Conservation (phyloP, 1,140 invertebrate genomes). For the Cydia amplana region DNA sequence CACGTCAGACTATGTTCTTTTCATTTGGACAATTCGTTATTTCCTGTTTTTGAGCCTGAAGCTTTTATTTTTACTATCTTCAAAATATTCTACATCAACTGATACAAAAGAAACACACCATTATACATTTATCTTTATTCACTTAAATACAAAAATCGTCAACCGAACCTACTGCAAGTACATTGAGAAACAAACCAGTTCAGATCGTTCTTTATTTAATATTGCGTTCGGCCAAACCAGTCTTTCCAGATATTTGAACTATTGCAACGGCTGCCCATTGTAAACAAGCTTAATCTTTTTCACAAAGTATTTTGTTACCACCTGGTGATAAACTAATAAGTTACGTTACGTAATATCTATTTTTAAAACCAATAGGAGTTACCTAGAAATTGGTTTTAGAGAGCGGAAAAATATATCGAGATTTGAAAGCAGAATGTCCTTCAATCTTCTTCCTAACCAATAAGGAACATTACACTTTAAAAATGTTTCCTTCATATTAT, state of each 20-base stretch:
- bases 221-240: conserved; percentile 23
- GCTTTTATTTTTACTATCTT: background rate
- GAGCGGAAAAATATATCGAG: background rate
- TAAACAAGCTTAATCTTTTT: background rate
- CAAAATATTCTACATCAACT: background rate
- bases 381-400: too few relatives aligned
- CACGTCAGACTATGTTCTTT: background rate
- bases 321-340: background rate
- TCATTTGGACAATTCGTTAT: background rate
- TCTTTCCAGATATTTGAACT: conserved; percentile 13
- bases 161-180: background rate
- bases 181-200: conserved; percentile 28
- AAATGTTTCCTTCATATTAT: background rate
- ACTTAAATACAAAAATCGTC: background rate
- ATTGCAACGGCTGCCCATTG: conserved; percentile 12
- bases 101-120: conserved; percentile 18
- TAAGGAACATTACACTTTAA: background rate
- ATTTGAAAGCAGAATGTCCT: background rate
- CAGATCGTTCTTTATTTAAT: conserved; percentile 6
- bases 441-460: background rate
- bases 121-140: conserved; percentile 10
- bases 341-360: too few relatives aligned
- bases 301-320: background rate
- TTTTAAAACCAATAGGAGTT: too few relatives aligned
- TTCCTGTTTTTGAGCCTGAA: background rate